Conservation (phyloP, 2,797 vertebrate species). For the Orestias chungarensis region DNA sequence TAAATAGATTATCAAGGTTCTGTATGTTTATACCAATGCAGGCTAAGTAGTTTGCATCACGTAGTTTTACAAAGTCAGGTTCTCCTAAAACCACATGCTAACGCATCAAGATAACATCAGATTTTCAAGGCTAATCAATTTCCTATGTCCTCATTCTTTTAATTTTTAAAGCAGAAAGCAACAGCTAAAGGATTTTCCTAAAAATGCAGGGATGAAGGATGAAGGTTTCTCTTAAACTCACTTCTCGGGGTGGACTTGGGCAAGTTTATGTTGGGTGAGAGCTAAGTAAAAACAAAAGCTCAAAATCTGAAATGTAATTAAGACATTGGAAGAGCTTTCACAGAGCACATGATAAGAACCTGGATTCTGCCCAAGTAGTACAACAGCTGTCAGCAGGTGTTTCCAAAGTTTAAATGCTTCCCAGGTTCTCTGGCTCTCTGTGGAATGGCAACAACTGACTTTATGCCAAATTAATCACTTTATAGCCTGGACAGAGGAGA, state of each 20-base stretch:
- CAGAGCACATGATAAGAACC: slow-evolving; percentile 58
- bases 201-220: slow-evolving; percentile 1
- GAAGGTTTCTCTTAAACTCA: slow-evolving; percentile 31
- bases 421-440: slow-evolving; percentile 63
- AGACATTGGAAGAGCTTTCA: slow-evolving; percentile 60
- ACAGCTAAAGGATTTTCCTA: slow-evolving; percentile 29
- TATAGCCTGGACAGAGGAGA: slow-evolving; percentile 42
- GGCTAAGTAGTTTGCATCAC: not conserved
- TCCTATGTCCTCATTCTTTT: slow-evolving; percentile 32
- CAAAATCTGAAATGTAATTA: slow-evolving; percentile 65
- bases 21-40: not conserved
- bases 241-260: slow-evolving; percentile 39
- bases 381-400: slow-evolving; percentile 78
- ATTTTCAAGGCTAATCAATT: slow-evolving; percentile 27
- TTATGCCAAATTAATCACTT: slow-evolving; percentile 66
- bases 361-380: slow-evolving; percentile 62
- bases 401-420: slow-evolving; percentile 67
- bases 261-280: slow-evolving; percentile 57
- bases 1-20: not conserved
- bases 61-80: too few relatives aligned
- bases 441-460: slow-evolving; percentile 73
- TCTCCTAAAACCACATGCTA: slow-evolving; percentile 19
- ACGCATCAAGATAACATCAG: slow-evolving; percentile 23
- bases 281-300: slow-evolving; percentile 55
- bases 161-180: slow-evolving; percentile 35